Conservation (phyloP, 2,113 vertebrate genomes). For the Pseudonaja textilis region DNA sequence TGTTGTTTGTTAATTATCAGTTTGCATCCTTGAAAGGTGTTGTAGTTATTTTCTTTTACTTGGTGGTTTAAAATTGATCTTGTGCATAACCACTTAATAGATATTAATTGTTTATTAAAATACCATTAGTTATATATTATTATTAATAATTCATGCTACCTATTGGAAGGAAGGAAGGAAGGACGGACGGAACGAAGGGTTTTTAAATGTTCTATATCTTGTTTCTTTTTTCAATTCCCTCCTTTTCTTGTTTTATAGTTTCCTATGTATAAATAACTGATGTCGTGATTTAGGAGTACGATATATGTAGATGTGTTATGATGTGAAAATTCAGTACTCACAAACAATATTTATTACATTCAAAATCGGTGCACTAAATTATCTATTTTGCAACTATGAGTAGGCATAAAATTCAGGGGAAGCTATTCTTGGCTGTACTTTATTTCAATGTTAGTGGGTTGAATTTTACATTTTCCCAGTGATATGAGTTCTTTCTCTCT, state of each 20-base stretch:
- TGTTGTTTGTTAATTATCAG: constrained; percentile 82
- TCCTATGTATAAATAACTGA: not conserved
- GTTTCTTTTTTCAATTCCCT: not conserved
- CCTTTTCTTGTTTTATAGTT: not conserved
- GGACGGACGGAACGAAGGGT: not conserved
- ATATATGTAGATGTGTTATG: not conserved
- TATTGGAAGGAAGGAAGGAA: not conserved
- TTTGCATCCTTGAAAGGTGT: constrained; percentile 82
- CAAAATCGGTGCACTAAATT: not conserved
- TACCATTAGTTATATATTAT: not conserved
- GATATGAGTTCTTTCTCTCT: not conserved
- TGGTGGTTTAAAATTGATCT: constrained; percentile 76
- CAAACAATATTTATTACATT: not conserved
- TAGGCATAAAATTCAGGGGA: not conserved
- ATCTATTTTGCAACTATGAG: not conserved
- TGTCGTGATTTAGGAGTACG: not conserved
- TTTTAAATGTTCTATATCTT: not conserved
- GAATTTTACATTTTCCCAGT: not conserved
- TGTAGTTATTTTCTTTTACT: constrained; percentile 67
- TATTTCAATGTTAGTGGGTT: not conserved
- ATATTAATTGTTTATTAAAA: not conserved
- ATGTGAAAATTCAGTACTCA: not conserved
- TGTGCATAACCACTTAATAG: constrained; percentile 55
- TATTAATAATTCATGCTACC: not conserved
- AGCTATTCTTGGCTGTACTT: not conserved